Conservation (phyloP, 2,888 invertebrate genomes). For the Steinernema carpocapsae region DNA sequence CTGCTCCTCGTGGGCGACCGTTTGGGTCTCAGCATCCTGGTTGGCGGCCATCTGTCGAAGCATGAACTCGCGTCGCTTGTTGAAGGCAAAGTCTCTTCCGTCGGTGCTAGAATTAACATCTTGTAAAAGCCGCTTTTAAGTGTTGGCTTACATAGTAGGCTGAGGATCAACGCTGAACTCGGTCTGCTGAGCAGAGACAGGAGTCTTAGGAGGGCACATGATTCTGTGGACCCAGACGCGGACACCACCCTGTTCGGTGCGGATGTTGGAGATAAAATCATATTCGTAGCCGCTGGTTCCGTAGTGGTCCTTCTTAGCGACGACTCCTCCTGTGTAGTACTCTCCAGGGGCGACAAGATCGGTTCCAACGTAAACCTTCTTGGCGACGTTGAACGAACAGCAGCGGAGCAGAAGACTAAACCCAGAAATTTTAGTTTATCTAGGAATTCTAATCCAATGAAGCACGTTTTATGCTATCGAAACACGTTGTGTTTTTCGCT, state of each 20-base stretch:
- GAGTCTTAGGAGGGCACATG: constrained; percentile 42
- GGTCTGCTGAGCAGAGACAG: constrained; percentile 13
- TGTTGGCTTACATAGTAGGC: constrained; percentile 13
- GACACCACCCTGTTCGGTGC: constrained; percentile 67
- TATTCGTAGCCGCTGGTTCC: constrained; percentile 59
- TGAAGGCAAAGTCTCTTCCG: constrained; percentile 31
- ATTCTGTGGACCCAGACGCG: constrained; percentile 63
- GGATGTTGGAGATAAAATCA: constrained; percentile 65
- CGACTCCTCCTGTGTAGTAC: constrained; percentile 64
- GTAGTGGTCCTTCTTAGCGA: constrained; percentile 60
- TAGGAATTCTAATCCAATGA: constrained; percentile 26
- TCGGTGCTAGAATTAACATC: neutral
- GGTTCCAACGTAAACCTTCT: constrained; percentile 67
- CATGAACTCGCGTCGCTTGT: constrained; percentile 39
- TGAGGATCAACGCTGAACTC: constrained; percentile 28
- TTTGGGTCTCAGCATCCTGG: constrained; percentile 37
- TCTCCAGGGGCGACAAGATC: constrained; percentile 63
- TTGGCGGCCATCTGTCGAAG: constrained; percentile 45
- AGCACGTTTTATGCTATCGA: too few species aligned
- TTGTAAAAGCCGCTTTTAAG: too few species aligned
- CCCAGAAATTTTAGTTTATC: constrained; percentile 5
- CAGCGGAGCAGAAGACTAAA: constrained; percentile 63
- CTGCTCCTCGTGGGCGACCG: constrained; percentile 39
- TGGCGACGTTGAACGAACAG: constrained; percentile 53
- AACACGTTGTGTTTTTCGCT: too few species aligned